Conservation (phyloP, 2,113 vertebrate species). For the Suricata suricatta region DNA sequence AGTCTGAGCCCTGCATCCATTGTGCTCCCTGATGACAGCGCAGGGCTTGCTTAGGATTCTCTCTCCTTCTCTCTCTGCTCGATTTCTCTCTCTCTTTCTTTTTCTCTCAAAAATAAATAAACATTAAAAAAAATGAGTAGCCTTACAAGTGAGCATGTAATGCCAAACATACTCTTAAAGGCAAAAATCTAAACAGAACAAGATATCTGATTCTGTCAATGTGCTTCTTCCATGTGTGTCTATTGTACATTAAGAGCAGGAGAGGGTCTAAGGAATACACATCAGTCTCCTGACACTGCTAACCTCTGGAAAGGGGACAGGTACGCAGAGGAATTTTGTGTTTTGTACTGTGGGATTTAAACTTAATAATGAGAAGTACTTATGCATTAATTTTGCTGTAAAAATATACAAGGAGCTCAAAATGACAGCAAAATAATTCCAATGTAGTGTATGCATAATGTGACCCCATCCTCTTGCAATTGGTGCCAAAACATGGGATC, state of each 20-base stretch:
- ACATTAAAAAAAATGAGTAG: background rate
- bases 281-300: background rate
- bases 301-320: background rate
- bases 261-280: too few relatives aligned
- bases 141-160: background rate
- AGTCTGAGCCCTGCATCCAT: too few relatives aligned
- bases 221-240: background rate
- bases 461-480: background rate
- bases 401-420: background rate
- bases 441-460: background rate
- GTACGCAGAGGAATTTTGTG: background rate
- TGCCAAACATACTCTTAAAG: background rate
- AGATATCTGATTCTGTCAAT: background rate
- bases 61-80: too few relatives aligned
- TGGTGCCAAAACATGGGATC: background rate
- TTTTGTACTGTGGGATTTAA: background rate
- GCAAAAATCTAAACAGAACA: background rate
- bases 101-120: too few relatives aligned
- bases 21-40: too few relatives aligned
- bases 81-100: too few relatives aligned
- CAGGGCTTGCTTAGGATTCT: too few relatives aligned
- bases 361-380: background rate
- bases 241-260: background rate
- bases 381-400: background rate
- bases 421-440: background rate